These are phyloP conservation scores for Conops quadrifasciatus DNA, from an alignment of 2,888 invertebrate genomes.

Conservation along the genomic window DNA sequence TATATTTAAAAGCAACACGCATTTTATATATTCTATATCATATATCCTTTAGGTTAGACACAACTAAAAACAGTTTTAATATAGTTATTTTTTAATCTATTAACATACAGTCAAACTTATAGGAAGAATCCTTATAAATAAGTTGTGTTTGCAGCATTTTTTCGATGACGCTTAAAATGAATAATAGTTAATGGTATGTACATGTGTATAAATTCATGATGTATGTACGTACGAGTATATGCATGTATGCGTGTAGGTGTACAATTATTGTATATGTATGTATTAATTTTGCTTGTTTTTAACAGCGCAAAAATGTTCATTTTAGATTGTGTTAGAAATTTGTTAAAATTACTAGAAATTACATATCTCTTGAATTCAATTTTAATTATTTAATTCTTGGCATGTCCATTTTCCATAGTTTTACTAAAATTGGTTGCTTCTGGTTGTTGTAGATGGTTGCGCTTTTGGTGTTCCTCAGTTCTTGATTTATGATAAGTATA, in stretches of 20 bases:
- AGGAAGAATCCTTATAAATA: constrained; percentile 22
- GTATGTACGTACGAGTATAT: constrained; percentile 30
- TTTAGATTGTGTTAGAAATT: constrained; percentile 11
- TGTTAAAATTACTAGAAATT: constrained; percentile 36
- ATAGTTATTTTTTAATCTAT: constrained; percentile 2
- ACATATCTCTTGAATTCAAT: constrained; percentile 36
- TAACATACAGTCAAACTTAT: constrained; percentile 14
- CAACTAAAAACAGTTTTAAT: too few species aligned
- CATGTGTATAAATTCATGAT: constrained; percentile 21
- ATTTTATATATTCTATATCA: not conserved
- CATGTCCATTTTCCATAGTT: constrained; percentile 56
- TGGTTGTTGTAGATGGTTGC: constrained; percentile 38
- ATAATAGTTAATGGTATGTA: constrained; percentile 2
- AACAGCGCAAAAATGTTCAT: constrained; percentile 35
- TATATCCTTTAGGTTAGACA: too few species aligned
- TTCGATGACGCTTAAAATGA: constrained; percentile 5
- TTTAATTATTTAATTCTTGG: constrained; percentile 41
- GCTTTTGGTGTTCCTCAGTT: constrained; percentile 49
- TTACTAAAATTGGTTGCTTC: constrained; percentile 39
- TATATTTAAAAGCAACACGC: constrained; percentile 12
- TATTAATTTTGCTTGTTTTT: constrained; percentile 39
- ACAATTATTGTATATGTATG: constrained; percentile 29
- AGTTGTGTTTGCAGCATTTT: constrained; percentile 19
- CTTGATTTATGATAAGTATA: constrained; percentile 69
- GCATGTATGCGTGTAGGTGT: constrained; percentile 16